phyloP scores from a whole-genome alignment of 2,888 invertebrate species.

The Limnephilus marmoratus region DNA sequence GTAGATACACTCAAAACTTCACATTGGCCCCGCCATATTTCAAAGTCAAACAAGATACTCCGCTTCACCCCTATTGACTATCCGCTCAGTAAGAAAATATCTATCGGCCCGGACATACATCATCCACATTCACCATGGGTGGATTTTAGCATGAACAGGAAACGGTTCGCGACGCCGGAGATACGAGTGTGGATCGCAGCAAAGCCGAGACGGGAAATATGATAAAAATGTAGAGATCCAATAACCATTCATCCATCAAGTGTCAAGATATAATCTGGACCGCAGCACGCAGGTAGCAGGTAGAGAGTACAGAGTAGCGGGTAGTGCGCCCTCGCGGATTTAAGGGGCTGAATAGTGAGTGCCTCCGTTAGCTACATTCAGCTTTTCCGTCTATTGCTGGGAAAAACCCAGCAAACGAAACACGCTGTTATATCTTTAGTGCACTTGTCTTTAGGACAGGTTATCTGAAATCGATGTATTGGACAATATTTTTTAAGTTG shows the following conservation, averaged over 20 bases:
- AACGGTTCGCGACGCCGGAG: constrained; percentile 31
- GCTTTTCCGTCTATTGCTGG: too few relatives aligned
- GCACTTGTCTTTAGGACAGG: too few relatives aligned
- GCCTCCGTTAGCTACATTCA: constrained; percentile 21
- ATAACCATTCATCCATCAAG: constrained; percentile 89
- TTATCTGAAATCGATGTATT: too few relatives aligned
- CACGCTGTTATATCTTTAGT: too few relatives aligned
- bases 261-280: constrained; percentile 84
- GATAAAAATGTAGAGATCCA: constrained; percentile 83
- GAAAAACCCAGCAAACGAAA: too few relatives aligned
- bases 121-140: constrained; percentile 19
- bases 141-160: constrained; percentile 27
- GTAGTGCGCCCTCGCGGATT: constrained; percentile 73
- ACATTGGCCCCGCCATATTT: constrained; percentile 59
- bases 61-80: constrained; percentile 67
- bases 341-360: constrained; percentile 64
- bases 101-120: constrained; percentile 57
- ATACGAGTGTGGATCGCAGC: constrained; percentile 46
- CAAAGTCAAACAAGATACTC: constrained; percentile 62
- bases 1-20: constrained; percentile 43
- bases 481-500: too few relatives aligned
- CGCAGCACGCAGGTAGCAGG: constrained; percentile 68
- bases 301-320: constrained; percentile 52
- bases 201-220: constrained; percentile 70
- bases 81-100: constrained; percentile 63